Base-by-base conservation (phyloP, 2,113 vertebrate species). In the Nycticorax nycticorax region DNA sequence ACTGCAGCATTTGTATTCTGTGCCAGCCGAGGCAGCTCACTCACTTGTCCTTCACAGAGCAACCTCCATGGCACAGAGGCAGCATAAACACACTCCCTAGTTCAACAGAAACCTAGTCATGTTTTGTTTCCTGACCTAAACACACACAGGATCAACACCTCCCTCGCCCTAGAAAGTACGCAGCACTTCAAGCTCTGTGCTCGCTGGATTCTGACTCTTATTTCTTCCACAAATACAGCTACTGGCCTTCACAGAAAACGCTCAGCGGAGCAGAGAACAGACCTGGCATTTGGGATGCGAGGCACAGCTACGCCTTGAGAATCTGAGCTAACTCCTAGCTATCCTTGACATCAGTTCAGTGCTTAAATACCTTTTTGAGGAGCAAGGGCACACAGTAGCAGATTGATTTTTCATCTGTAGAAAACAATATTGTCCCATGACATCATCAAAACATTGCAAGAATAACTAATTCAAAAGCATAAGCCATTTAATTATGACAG, bases 71-170 rank as follows among this genome's bases (percentile, higher is more conserved):
- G 64, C 74, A 52, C 30, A 24, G 19, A 39, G 24, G 28, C 23
- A 79, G 76, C 66, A 63, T n/a, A 77, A 92, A 89, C 41, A 81
- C 47, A 28, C 28, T 71, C 32, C 55, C 63, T 73, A 18, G 60
- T 8, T 74, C 37, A 77, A 89, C 53, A 95, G 35, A 79, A 84
- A 80, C 20, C 10, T 52, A 74, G 76, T 30, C 50, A 8, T 35
- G 62, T 72, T 93, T 91, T 85, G 43, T 72, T 89, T 86, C 55
- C 86, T 74, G 59, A 84, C 86, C 68, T 84, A 84, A 85, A 77
- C 19, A 69, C 66, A 60, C 1, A 1, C 67, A 75, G 85, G 62
- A 90, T 62, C 66, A 76, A 62, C 71, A 73, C 78, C 35, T 83
- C 90, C n/a, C 78, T 19, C 22, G 75, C 62, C 62, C 71, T 62